phyloP scores from a whole-genome alignment of 2,113 vertebrate genomes.

The Accipiter virgatus region DNA sequence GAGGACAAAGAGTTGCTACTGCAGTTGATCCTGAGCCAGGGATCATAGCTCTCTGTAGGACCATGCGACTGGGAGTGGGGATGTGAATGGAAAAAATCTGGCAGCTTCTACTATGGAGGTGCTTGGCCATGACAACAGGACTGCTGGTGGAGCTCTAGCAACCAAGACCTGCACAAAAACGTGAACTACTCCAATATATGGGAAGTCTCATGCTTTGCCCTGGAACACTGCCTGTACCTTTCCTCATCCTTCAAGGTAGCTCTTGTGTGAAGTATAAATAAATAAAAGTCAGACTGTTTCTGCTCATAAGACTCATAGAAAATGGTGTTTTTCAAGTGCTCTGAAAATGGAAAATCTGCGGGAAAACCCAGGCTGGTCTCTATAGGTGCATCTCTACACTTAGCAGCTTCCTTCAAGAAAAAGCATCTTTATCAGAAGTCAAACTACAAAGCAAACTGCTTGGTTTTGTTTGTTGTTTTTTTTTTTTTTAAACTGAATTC shows the following conservation, averaged over 20 bases:
- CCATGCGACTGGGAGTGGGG: not conserved
- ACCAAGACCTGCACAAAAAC: not conserved
- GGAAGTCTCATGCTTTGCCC: not conserved
- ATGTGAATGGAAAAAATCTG: not conserved
- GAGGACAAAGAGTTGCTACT: not conserved
- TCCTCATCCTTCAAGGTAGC: not conserved
- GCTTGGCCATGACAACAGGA: not conserved
- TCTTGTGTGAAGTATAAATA: not conserved
- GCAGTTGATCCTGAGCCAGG: not conserved
- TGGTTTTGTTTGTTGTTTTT: not conserved
- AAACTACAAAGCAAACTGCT: not conserved
- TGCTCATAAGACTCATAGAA: not conserved
- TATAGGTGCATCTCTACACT: not conserved
- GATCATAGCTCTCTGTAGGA: not conserved
- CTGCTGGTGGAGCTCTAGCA: not conserved
- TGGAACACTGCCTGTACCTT: not conserved
- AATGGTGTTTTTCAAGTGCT: not conserved
- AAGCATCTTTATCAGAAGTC: not conserved
- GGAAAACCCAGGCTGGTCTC: not conserved
- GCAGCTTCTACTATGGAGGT: not conserved
- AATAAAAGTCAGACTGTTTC: not conserved
- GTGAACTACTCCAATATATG: not conserved
- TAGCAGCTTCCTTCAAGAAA: not conserved
- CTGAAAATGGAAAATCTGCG: not conserved
- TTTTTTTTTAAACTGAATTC: not conserved